Percentiles rank a stretch among this genome's conserved stretches.
Conservation (phyloP, 1,140 invertebrate genomes). For the Diorhabda carinulata region DNA sequence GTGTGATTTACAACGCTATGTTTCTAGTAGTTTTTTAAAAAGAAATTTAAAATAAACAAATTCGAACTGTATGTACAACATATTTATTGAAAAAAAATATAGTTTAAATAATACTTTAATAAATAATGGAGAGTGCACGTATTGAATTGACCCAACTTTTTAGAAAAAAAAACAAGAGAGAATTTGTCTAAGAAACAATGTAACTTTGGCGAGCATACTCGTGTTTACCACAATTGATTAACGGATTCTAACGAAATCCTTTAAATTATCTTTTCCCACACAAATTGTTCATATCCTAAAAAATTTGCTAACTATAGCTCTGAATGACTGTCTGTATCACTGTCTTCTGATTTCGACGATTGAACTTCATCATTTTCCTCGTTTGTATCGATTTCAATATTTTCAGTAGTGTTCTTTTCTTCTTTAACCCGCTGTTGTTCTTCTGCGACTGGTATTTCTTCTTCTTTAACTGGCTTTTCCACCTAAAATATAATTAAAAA, state of each 20-base stretch:
- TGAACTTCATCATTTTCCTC: constrained; percentile 1
- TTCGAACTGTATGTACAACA: background rate
- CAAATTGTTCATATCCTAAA: constrained; percentile 20
- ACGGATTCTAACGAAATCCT: no score
- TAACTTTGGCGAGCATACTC: background rate
- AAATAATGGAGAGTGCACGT: background rate
- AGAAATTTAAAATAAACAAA: no score
- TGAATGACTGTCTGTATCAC: constrained; percentile 6
- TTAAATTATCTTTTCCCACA: background rate
- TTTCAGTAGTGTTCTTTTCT: constrained; percentile 8
- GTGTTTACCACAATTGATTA: background rate
- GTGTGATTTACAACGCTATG: no score
- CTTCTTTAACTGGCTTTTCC: constrained; percentile 50
- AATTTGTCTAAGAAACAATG: no score
- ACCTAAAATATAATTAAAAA: background rate
- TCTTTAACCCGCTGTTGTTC: constrained; percentile 9
- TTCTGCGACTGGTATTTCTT: constrained; percentile 20
- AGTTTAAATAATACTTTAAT: constrained; percentile 3
- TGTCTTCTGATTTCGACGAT: background rate
- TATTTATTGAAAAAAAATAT: background rate
- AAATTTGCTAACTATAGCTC: constrained; percentile 18
- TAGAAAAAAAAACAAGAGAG: background rate
- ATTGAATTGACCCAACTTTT: background rate
- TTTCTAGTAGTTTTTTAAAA: no score
- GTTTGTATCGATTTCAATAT: background rate